Evolutionary conservation across 2,888 invertebrate species (phyloP), one percentile per base, ranked within the genome.

Genomic region (Drosophila antonietae): DNA sequence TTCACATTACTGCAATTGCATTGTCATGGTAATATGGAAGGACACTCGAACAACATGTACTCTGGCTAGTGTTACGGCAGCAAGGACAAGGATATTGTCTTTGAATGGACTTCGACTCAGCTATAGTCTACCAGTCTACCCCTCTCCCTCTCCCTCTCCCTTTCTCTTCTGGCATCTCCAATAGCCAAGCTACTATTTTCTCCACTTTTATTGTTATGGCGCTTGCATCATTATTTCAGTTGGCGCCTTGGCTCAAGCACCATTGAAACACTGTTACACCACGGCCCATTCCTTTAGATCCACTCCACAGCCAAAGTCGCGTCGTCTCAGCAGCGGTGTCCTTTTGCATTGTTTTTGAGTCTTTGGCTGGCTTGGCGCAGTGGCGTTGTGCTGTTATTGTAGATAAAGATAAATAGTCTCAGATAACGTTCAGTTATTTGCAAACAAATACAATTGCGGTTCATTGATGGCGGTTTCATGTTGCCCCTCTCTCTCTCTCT

Each of bases 361-460:
- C 69, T 65, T 64, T 47, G 63, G 52, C 51, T 18, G 31, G 31
- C 28, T 56, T 60, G 65, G 51, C 62, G 33, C 43, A 73, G 58
- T 66, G 44, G 31, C 70, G 64, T 62, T 51, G 58, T 62, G 60
- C 67, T 66, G 77, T 79, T 81, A 73, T 86, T 86, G 80, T 77
- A 84, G 84, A 87, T 87, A 89, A 84, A 87, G 87, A 87, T 87
- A 87, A 87, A 87, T 87, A 87, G 87, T 89, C 81, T 78, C 83
- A 84, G 87, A 87, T 87, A 89, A 84, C 84, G 89, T 75, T 81
- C 86, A 77, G 89, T 89, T 87, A 87, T 88, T 87, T 87, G 87
- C 87, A 87, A 87, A 87, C 89, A 89, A 89, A 89, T 88, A 87
- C 87, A 86, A 87, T 88, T 87, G 87, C 81, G 87, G 87, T 87